Percentiles rank a stretch among this genome's conserved stretches.
Conservation (phyloP, 1,140 invertebrate genomes). For the Drosophila triauraria region DNA sequence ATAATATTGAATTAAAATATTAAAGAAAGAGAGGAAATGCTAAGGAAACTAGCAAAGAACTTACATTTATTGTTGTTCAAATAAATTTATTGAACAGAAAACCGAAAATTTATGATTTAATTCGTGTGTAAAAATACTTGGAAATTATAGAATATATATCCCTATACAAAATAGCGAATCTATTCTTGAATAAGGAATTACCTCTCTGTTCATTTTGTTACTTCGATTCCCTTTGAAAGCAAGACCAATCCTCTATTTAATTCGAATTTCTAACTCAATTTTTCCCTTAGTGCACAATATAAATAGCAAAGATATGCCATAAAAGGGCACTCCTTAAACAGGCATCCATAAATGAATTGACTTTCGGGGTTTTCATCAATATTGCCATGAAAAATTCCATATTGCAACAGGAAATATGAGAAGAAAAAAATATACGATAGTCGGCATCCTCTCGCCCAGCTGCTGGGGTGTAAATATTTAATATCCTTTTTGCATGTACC, state of each 20-base stretch:
- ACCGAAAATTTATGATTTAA: too few species aligned
- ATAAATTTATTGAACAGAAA: too few species aligned
- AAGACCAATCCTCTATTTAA: not conserved
- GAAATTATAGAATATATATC: too few species aligned
- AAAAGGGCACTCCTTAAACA: constrained; percentile 29
- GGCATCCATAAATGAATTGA: constrained; percentile 53
- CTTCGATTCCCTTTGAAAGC: not conserved
- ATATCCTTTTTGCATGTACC: constrained; percentile 61
- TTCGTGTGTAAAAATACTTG: too few species aligned
- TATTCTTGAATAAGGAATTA: too few species aligned
- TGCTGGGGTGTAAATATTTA: constrained; percentile 74
- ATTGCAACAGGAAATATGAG: constrained; percentile 60
- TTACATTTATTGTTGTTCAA: too few species aligned
- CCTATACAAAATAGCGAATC: too few species aligned
- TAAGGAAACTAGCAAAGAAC: too few species aligned
- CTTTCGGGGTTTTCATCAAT: constrained; percentile 55
- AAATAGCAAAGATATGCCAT: constrained; percentile 8
- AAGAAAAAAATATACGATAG: constrained; percentile 27
- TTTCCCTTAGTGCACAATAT: not conserved
- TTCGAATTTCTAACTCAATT: not conserved
- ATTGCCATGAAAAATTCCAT: constrained; percentile 72
- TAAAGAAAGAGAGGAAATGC: too few species aligned
- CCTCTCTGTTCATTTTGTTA: not conserved
- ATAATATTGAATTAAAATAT: not conserved
- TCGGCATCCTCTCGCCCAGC: constrained; percentile 30